These are phyloP conservation scores for Papilio helenus DNA, from an alignment of 1,140 invertebrate species.

Conservation along the genomic window DNA sequence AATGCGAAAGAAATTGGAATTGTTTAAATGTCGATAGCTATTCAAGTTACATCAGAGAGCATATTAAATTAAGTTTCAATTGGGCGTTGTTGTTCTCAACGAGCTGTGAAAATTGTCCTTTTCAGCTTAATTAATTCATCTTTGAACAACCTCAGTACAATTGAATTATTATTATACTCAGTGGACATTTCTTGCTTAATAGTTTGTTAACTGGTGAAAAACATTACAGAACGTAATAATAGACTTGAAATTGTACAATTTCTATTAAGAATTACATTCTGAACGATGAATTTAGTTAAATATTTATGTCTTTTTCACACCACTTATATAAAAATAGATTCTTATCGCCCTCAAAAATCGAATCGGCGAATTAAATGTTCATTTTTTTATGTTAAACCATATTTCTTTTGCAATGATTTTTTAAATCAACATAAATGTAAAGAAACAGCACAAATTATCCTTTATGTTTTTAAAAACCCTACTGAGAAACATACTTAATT, in stretches of 20 bases:
- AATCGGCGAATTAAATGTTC: too few species aligned
- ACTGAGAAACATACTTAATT: too few species aligned
- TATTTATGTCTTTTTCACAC: too few species aligned
- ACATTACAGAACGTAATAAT: not conserved
- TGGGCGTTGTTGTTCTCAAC: slow-evolving; percentile 9
- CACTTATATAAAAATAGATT: too few species aligned
- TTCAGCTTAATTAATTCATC: slow-evolving; percentile 2
- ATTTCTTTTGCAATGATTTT: too few species aligned
- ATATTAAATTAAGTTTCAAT: slow-evolving; percentile 19
- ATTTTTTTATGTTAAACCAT: too few species aligned
- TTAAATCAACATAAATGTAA: too few species aligned
- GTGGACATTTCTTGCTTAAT: not conserved
- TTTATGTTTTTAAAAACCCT: too few species aligned
- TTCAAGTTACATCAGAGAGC: slow-evolving; percentile 1
- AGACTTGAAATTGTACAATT: not conserved
- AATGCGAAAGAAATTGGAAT: not conserved
- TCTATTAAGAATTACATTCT: not conserved
- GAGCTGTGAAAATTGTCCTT: slow-evolving; percentile 15
- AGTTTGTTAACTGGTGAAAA: not conserved
- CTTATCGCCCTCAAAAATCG: too few species aligned
- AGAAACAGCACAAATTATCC: too few species aligned
- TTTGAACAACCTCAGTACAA: not conserved
- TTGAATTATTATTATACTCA: not conserved
- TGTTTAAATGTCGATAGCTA: not conserved
- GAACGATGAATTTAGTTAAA: not conserved